Base-by-base conservation (phyloP, 2,888 invertebrate genomes). In the Callyntrura sp. region DNA sequence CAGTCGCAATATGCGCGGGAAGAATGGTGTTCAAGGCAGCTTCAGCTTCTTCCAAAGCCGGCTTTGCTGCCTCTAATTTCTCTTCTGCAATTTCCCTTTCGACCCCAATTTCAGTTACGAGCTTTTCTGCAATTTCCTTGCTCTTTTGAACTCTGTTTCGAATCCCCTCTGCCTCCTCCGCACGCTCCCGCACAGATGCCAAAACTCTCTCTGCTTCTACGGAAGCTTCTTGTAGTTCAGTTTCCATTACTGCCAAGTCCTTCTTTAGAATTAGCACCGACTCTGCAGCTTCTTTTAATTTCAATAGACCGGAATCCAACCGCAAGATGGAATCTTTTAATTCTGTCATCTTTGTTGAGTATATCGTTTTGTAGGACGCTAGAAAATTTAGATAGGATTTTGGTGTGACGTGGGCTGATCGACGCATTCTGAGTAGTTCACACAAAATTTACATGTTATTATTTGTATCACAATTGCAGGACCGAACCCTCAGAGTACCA, bases 361-460 rank as follows among this genome's bases (percentile, higher is more conserved):
- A 99, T 93, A 99, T 98, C 89, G 97, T 97, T 95, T 99, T 99
- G 94, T 99, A 99, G 45, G 98, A 98, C 17, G 97, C 97, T 92
- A 99, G 97, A 94, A 99, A 99, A 94, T 98, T 98, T 23, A 99
- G 95, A 94, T 99, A 99, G 0, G 99, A 99, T 95, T 99, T 99
- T 9, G 99, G 99, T 1, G 99, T 99, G 0, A 99, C 99, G 94
- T 99, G 98, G 23, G 98, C 98, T 35, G 98, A 98, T 93, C 99
- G 96, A 17, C 99, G 96, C 95, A 97, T 99, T 93, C 98, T 95
- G 93, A n/a, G n/a, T 0, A 68, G 45, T 57, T 17, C 6, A 68
- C 14, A 25, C 70, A 28, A 14, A 87, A 28, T 68, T 60, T 62
- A n/a, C n/a, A 43, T 60, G 4, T 82, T 17, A 4, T 60, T 76